Evolutionary conservation across 2,888 invertebrate species (phyloP), one percentile per base, ranked within the genome.

Genomic region (Chrysomela aeneicollis): DNA sequence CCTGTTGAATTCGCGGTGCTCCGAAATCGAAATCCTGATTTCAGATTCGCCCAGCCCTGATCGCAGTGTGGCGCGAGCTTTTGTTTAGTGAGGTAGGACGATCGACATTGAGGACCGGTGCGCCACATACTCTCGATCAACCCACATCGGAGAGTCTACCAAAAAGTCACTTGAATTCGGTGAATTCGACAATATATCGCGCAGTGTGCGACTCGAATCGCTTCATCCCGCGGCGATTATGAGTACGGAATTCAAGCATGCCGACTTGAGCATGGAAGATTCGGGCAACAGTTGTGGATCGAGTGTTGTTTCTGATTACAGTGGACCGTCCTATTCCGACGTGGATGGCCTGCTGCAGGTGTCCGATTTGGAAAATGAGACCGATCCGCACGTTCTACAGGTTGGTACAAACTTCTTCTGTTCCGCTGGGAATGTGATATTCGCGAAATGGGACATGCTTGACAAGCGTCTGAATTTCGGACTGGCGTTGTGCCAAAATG

Each of bases 261-360:
- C 75, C 65, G 79, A 79, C 68, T 71, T 77, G 76, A 80, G 78
- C 64, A 79, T 80, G 81, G 83, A 83, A 73, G 82, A 83, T 75
- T 82, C 82, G 30, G 82, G 82, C 63, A 82, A 83, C 76, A 83
- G 83, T 77, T 82, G 83, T 76, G 82, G 83, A 66, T 81, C 82
- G 76, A 82, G 82, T 76, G 82, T 82, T 65, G 79, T 82, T 63
- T 82, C 82, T 60, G 82, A 82, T 72, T 78, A 76, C 69, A 81
- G 81, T 71, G 79, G 80, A 47, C 78, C 80, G 42, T 78, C 79
- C 52, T 87, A 87, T 73, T 86, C 86, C 52, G 87, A 87, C 74
- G 87, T 86, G 62, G 87, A 87, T 59, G 81, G 81, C 63, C 85
- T 87, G 61, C 85, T 87, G 61, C 86, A 87, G 80, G 86, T 87